phyloP scores from a whole-genome alignment of 2,113 vertebrate species.

The Pachyramphus minor region DNA sequence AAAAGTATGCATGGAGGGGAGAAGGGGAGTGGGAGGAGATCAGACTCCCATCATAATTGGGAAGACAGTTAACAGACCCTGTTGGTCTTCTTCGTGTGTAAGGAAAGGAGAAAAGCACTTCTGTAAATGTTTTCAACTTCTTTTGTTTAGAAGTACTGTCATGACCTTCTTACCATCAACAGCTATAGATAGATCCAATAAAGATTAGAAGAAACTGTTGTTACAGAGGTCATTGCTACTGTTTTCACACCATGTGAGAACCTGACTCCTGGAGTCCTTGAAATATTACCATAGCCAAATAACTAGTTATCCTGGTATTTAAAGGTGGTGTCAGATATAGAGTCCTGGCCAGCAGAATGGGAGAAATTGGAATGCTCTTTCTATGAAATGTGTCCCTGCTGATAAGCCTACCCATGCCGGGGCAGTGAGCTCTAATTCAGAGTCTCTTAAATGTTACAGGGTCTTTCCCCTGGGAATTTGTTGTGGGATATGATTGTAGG shows the following conservation, averaged over 20 bases:
- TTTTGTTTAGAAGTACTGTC: not conserved
- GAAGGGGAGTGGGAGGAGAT: not conserved
- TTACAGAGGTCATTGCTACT: not conserved
- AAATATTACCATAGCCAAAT: not conserved
- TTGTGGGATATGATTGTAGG: not conserved
- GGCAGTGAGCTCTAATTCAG: not conserved
- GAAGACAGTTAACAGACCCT: not conserved
- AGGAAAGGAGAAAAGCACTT: not conserved
- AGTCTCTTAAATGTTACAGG: not conserved
- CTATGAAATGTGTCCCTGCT: not conserved
- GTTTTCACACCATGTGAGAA: not conserved
- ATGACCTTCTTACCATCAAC: not conserved
- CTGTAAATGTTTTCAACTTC: not conserved
- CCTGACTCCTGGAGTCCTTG: not conserved
- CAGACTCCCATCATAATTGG: not conserved
- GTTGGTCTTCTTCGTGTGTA: not conserved
- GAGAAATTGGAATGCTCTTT: not conserved
- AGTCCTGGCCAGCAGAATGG: not conserved
- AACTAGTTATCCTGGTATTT: not conserved
- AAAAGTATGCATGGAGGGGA: not conserved
- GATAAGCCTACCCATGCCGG: not conserved
- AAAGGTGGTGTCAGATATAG: not conserved
- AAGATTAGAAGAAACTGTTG: not conserved
- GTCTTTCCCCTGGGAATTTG: not conserved
- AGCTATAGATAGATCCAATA: not conserved